A percentile compares a stretch with the other conserved stretches of the same genome.
phyloP scores from a whole-genome alignment of 2,797 vertebrate species.

The Artibeus jamaicensis region DNA sequence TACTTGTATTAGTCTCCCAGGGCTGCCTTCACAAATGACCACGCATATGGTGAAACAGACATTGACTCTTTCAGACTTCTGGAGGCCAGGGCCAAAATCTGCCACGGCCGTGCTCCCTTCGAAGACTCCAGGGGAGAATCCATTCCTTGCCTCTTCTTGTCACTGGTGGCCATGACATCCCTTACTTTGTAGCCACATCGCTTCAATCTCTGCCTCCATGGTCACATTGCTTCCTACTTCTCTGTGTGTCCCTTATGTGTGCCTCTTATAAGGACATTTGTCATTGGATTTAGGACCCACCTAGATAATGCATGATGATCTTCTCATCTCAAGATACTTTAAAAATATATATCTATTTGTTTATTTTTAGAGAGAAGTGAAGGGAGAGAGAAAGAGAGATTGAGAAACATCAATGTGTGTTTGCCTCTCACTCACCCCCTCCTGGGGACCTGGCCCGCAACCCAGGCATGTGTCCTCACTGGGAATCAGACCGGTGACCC shows the following conservation, averaged over 20 bases:
- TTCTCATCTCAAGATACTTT: not conserved
- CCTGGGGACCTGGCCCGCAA: too few relatives aligned
- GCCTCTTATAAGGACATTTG: not conserved
- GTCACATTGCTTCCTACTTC: not conserved
- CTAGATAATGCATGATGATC: not conserved
- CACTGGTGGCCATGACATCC: not conserved
- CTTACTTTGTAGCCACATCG: not conserved
- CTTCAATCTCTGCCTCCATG: not conserved
- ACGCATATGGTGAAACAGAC: not conserved
- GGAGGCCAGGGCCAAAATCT: not conserved
- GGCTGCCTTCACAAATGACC: not conserved
- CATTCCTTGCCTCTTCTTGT: not conserved
- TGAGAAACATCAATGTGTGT: too few relatives aligned
- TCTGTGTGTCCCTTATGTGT: not conserved
- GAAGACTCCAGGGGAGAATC: not conserved
- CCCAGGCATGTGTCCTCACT: too few relatives aligned
- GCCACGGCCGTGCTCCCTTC: not conserved
- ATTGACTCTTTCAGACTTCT: not conserved
- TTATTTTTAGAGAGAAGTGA: too few relatives aligned
- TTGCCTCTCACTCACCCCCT: too few relatives aligned
- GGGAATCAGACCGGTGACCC: too few relatives aligned
- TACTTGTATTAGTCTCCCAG: conserved; percentile 18
- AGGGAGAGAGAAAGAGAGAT: too few relatives aligned
- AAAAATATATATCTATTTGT: too few relatives aligned
- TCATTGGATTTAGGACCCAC: not conserved